Evolutionary conservation across 2,113 vertebrate species (phyloP).

Genomic region (Toxostoma redivivum): DNA sequence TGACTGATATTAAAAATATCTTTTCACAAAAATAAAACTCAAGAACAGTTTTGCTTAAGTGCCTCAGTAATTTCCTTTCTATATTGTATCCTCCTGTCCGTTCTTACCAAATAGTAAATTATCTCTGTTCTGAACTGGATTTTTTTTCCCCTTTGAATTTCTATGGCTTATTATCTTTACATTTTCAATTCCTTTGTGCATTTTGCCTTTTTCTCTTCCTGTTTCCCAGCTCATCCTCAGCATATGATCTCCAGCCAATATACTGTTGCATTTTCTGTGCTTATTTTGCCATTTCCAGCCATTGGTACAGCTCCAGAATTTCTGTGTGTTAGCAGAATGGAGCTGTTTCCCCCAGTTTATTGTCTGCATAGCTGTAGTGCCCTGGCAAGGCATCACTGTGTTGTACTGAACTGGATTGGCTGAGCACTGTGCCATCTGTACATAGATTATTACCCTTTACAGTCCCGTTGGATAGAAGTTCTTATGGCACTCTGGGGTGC

Average conservation of each 20-base stretch:
- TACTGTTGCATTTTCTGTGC: neutral
- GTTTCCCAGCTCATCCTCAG: neutral
- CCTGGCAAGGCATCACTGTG: neutral
- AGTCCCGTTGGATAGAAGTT: neutral
- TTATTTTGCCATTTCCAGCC: slow-evolving; percentile 11
- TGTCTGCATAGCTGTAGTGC: neutral
- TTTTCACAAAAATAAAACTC: neutral
- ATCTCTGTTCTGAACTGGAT: neutral
- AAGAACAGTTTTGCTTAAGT: neutral
- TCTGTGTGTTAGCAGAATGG: neutral
- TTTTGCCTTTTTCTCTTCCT: neutral
- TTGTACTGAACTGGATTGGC: neutral
- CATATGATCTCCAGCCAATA: neutral
- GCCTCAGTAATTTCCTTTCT: neutral
- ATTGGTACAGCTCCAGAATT: neutral
- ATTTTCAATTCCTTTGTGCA: neutral
- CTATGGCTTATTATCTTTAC: neutral
- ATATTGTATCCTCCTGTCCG: neutral
- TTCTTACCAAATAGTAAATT: neutral
- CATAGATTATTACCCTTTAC: neutral
- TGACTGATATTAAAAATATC: neutral
- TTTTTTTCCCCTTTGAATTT: neutral
- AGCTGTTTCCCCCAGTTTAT: neutral
- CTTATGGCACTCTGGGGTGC: neutral
- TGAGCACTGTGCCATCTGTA: neutral